phyloP scores from a whole-genome alignment of 2,888 invertebrate species.

The Sylvicola cinctus region DNA sequence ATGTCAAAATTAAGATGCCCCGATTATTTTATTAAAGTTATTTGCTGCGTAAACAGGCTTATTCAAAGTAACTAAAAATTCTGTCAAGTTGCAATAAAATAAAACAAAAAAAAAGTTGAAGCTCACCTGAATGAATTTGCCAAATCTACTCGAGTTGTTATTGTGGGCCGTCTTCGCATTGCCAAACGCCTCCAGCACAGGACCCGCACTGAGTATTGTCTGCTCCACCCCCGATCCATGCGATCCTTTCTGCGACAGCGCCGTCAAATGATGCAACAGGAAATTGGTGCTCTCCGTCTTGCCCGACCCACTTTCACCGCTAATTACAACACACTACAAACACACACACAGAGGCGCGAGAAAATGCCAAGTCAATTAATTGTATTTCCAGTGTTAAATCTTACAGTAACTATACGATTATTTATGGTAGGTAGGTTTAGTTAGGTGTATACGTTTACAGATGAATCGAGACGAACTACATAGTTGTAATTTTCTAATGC shows the following conservation, averaged over 20 bases:
- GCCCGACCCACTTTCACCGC: slow-evolving; percentile 87
- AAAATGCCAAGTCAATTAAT: background rate
- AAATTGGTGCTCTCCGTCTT: slow-evolving; percentile 96
- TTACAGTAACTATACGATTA: background rate
- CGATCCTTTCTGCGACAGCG: slow-evolving; percentile 82
- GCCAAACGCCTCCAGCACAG: slow-evolving; percentile 94
- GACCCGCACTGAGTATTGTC: slow-evolving; percentile 87
- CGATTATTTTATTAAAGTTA: background rate
- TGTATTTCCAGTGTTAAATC: background rate
- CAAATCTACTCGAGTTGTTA: slow-evolving; percentile 92
- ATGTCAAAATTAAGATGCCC: no score
- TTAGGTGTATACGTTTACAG: no score
- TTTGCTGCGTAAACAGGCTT: background rate
- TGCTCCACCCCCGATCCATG: slow-evolving; percentile 93
- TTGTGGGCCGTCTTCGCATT: slow-evolving; percentile 96
- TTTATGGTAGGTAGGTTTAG: background rate
- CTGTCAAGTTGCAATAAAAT: no score
- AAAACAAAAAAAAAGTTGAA: slow-evolving; percentile 1
- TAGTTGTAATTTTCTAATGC: no score
- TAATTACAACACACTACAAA: slow-evolving; percentile 69
- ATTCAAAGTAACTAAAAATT: no score
- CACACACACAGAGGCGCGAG: background rate
- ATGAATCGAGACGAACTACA: no score
- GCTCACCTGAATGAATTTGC: slow-evolving; percentile 74
- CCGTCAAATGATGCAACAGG: slow-evolving; percentile 82